Percentiles rank a stretch among this genome's conserved stretches.
These are phyloP conservation scores for Azorinus chamasolen DNA, from an alignment of 2,888 invertebrate genomes.

Conservation along the genomic window DNA sequence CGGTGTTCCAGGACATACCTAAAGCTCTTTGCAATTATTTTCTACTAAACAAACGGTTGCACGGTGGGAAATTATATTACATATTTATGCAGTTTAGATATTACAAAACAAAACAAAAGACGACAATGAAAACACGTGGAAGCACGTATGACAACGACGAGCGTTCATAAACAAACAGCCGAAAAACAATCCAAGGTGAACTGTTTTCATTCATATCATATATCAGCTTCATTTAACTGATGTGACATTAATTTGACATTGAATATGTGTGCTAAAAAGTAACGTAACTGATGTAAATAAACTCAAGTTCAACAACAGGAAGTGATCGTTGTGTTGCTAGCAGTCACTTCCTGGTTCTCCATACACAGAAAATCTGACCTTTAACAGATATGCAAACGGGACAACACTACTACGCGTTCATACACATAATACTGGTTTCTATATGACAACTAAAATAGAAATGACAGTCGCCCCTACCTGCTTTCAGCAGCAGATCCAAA, in stretches of 20 bases:
- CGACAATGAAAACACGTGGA: slow-evolving; percentile 28
- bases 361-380: slow-evolving; percentile 3
- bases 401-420: no score
- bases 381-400: neutral
- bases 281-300: neutral
- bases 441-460: no score
- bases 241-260: no score
- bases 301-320: slow-evolving; percentile 66
- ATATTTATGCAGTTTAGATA: no score
- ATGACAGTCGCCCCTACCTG: slow-evolving; percentile 67
- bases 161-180: neutral
- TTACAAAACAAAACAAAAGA: neutral
- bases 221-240: no score
- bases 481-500: slow-evolving; percentile 78
- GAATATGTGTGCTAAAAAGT: neutral
- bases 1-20: no score
- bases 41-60: no score
- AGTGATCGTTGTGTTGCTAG: slow-evolving; percentile 69
- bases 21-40: no score
- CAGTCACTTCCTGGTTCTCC: slow-evolving; percentile 80
- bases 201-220: no score
- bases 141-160: slow-evolving; percentile 14
- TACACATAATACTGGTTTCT: no score
- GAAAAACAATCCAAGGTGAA: neutral
- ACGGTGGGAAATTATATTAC: no score